Conservation (phyloP, 2,113 vertebrate genomes). For the Thunnus maccoyii region DNA sequence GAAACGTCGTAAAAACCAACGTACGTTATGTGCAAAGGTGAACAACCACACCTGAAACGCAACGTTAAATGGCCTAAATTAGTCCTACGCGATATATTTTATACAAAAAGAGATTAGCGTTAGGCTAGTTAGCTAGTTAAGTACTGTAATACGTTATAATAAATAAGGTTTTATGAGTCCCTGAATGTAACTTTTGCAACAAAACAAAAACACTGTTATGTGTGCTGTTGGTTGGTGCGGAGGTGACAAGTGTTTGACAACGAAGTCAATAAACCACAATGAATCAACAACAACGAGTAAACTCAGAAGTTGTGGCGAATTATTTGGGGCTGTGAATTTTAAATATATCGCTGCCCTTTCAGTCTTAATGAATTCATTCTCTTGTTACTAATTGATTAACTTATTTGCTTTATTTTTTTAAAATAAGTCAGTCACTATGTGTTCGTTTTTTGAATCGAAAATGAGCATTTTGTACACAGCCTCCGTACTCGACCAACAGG, state of each 20-base stretch:
- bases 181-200: neutral
- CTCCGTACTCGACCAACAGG: neutral
- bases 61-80: neutral
- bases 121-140: rapidly evolving
- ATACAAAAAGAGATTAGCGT: no score
- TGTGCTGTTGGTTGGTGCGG: neutral
- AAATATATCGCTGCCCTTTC: no score
- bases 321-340: neutral
- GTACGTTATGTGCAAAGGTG: neutral
- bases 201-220: neutral
- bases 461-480: slow-evolving; percentile 11
- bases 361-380: neutral
- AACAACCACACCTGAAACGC: neutral
- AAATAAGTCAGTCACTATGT: neutral
- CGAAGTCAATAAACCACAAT: neutral
- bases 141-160: neutral
- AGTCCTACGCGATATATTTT: neutral
- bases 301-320: neutral
- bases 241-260: neutral
- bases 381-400: neutral
- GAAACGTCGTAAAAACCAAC: neutral
- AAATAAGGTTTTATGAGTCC: neutral
- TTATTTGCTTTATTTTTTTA: neutral
- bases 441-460: slow-evolving; percentile 11
- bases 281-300: neutral